phyloP scores from a whole-genome alignment of 2,797 vertebrate species.

The Falco columbarius region DNA sequence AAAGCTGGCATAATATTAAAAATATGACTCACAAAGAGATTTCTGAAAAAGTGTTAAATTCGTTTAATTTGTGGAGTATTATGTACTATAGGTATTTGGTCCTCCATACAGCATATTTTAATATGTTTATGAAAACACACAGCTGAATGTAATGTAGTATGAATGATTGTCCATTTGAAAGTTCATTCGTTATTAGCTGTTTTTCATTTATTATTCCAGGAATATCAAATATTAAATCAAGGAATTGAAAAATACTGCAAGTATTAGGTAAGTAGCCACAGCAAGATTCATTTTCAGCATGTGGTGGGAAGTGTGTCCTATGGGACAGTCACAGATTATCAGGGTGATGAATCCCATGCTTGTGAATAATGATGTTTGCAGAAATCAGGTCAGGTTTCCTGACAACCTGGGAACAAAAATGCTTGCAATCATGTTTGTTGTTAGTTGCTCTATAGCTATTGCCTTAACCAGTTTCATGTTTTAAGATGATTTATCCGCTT shows the following conservation, averaged over 20 bases:
- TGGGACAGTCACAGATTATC: not conserved
- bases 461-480: not conserved
- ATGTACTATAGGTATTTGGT: not conserved
- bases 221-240: not conserved
- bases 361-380: not conserved
- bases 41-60: not conserved
- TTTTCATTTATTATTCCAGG: slow-evolving; percentile 9
- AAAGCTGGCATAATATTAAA: not conserved
- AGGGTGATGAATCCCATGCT: not conserved
- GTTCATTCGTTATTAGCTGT: not conserved
- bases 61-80: not conserved
- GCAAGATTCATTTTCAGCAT: not conserved
- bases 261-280: not conserved
- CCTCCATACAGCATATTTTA: not conserved
- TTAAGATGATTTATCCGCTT: not conserved
- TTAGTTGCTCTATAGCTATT: not conserved
- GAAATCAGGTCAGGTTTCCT: not conserved
- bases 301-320: not conserved
- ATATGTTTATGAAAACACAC: not conserved
- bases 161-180: slow-evolving; percentile 3
- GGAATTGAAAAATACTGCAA: not conserved
- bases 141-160: slow-evolving; percentile 6
- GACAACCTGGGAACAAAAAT: not conserved
- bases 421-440: not conserved
- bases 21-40: not conserved